Base-by-base conservation (phyloP, 2,888 invertebrate species). In the Lapara coniferarum region DNA sequence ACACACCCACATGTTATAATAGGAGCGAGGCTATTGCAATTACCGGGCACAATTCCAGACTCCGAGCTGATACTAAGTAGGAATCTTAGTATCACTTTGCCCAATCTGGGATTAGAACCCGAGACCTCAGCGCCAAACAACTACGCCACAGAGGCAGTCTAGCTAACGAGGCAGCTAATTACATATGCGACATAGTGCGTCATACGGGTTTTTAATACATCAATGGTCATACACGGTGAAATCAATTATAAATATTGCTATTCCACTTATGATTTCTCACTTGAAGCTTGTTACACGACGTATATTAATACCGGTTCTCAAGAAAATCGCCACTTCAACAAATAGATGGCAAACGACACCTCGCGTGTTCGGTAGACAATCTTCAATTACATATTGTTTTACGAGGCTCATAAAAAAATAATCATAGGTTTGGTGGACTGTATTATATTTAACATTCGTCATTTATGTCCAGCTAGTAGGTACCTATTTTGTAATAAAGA, bases 341-440 rank as follows among this genome's bases (percentile, higher is more conserved):
- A 63, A 49, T 63, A 25, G 10, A 19, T 19, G 19, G 13, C 37
- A 2, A n/a, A 13, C n/a, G 59, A 44, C 59, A 46, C 46, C 44
- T 59, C 44, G 44, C 59, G 44, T 59, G 59, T 44, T 44, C 16
- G 5, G 44, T 16, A 59, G 2, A 16, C 59, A 16, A 12, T 44
- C 16, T 44, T 59, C 14, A 37, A 59, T 59, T 44, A 59, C n/a
- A 55, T 19, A 55, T 55, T 19, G 55, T 19, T 55, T 55, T 55
- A 14, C 5, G 19, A 19, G 55, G 10, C 16, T 55, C 10, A 55
- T 12, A 19, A 19, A 53, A 53, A 55, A 55, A 12, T 19, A 55
- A 19, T 19, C 53, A 16, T n/a, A 53, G 6, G 16, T 16, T 16
- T 16, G 53, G 8, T 16, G 53, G 16, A 53, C 2, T 25, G 25